Evolutionary conservation across 2,888 invertebrate species (phyloP).

Genomic region (Caradrina kadenii): DNA sequence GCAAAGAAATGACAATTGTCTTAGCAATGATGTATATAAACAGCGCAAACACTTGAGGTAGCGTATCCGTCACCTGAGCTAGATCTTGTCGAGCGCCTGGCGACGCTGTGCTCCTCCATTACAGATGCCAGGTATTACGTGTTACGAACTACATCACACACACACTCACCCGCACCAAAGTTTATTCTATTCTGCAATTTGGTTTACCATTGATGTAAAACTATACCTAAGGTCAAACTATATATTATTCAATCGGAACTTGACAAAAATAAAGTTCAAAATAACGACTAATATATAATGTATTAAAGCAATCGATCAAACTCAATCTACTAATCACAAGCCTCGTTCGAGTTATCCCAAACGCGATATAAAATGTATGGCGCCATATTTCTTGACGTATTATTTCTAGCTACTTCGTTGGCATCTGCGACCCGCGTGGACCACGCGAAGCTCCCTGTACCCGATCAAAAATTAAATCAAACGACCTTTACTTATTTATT

Average conservation of each 20-base stretch:
- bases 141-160: too few species aligned
- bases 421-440: slow-evolving; percentile 3
- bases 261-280: slow-evolving; percentile 6
- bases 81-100: too few species aligned
- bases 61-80: too few species aligned
- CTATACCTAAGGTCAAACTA: not conserved
- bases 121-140: too few species aligned
- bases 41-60: too few species aligned
- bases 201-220: not conserved
- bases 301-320: slow-evolving; percentile 22
- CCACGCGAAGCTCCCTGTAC: slow-evolving; percentile 14
- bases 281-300: slow-evolving; percentile 5
- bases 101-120: too few species aligned
- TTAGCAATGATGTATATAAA: too few species aligned
- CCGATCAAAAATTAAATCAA: slow-evolving; percentile 55
- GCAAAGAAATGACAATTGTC: too few species aligned
- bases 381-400: slow-evolving; percentile 21
- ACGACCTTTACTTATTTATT: slow-evolving; percentile 48
- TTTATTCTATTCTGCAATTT: too few species aligned
- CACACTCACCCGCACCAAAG: too few species aligned
- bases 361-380: slow-evolving; percentile 28
- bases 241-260: not conserved
- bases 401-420: slow-evolving; percentile 14
- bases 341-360: slow-evolving; percentile 10
- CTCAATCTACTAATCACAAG: slow-evolving; percentile 12